Base-by-base conservation (phyloP, 2,797 vertebrate genomes). In the Leptodactylus fallax region DNA sequence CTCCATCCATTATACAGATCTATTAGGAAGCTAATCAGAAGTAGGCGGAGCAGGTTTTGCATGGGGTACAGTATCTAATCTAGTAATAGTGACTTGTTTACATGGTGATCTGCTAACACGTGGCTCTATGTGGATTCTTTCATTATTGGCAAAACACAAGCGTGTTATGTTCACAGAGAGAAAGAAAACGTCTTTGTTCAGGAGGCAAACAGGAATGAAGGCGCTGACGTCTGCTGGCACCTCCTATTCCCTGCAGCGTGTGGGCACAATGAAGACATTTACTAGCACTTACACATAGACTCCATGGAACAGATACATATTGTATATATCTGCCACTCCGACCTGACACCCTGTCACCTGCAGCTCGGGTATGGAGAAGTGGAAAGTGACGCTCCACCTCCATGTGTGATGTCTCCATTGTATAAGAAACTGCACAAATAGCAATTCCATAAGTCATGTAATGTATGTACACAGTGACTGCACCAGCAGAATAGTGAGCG, bases 141-240 rank as follows among this genome's bases (percentile, higher is more conserved):
- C 55, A 63, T 80, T 45, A 80, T 47, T 61, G 79, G 17, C 56
- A 80, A 61, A 80, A 63, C 36, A 47, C 7, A 63, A 61, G 27
- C 61, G 23, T 25, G 23, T 55, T 79, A 79, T 79, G 25, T 60
- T 79, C 51, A 58, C 55, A 45, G 19, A 56, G 25, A 6, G 27
- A 14, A 84, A 83, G 27, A 83, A 55, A 58, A 74, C 69, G n/a
- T 23, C 69, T 84, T 84, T 84, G 69, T 84, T 74, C 82, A 84
- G 82, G 53, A 58, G 27, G 19, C 63, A 55, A 69, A 27, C 16
- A n/a, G 51, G 45, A 65, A 63, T 65, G 67, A 21, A 16, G 17
- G 21, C 19, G 11, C 82, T 47, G 82, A 6, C 25, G 55, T 55
- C 27, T 56, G 36, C 82, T 74, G 61, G 51, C 67, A 58, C 65